Evolutionary conservation across 2,113 vertebrate species (phyloP).

Genomic region (Vombatus ursinus): DNA sequence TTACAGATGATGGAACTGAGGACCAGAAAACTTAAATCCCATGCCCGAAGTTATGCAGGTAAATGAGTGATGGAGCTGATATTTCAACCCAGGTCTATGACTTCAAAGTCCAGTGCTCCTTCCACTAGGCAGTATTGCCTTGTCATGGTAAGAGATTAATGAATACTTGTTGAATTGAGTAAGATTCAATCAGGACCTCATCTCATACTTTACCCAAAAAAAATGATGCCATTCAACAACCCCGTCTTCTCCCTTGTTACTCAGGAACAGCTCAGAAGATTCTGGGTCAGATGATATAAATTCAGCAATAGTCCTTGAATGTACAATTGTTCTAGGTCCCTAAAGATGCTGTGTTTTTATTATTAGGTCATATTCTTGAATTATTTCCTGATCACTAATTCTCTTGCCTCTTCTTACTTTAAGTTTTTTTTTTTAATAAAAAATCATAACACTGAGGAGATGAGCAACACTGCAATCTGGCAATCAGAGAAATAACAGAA

Average conservation of each 20-base stretch:
- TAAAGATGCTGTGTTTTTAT: rapidly evolving
- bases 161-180: not conserved
- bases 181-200: not conserved
- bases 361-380: not conserved
- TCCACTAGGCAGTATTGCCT: not conserved
- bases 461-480: not conserved
- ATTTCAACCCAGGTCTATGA: not conserved
- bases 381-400: not conserved
- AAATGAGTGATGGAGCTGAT: not conserved
- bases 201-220: too few species aligned
- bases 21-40: too few species aligned
- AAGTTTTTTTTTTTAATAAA: not conserved
- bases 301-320: not conserved
- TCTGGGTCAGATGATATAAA: not conserved
- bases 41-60: not conserved
- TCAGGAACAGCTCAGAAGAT: too few species aligned
- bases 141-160: not conserved
- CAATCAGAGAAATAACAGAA: constrained; percentile 17
- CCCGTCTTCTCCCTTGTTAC: too few species aligned
- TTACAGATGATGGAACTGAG: not conserved
- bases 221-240: too few species aligned
- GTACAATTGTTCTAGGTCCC: not conserved
- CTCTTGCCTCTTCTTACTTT: not conserved
- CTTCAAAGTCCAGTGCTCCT: not conserved
- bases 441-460: constrained; percentile 6